Percentiles rank a stretch among this genome's conserved stretches.
These are phyloP conservation scores for human DNA, from an alignment of 2,113 vertebrate genomes.

Conservation along the genomic window DNA sequence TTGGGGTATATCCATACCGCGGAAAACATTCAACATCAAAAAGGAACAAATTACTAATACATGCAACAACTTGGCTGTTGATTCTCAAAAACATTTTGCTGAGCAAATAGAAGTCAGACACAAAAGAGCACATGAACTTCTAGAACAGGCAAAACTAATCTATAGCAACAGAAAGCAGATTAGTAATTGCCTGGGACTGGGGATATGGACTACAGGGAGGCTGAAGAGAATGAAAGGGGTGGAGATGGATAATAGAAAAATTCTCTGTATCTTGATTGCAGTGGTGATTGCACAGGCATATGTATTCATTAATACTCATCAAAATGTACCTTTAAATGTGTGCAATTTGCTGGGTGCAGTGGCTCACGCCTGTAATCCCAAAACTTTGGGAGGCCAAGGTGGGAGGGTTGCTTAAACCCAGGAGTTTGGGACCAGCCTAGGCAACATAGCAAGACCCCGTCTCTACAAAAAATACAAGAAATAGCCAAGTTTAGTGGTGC, in stretches of 20 bases:
- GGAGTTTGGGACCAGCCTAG: no score
- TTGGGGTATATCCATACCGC: background rate
- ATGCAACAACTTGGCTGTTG: background rate
- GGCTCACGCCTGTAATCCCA: no score
- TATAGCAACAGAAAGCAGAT: background rate
- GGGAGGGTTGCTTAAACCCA: no score
- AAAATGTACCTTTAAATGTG: background rate
- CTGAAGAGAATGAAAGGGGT: background rate
- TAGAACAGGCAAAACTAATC: background rate
- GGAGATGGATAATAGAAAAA: background rate
- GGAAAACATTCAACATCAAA: background rate
- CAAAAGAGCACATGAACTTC: background rate
- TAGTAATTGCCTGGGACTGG: background rate
- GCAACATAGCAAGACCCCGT: no score
- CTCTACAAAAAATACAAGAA: no score
- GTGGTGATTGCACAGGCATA: background rate
- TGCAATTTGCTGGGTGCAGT: background rate
- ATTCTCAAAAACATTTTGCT: background rate
- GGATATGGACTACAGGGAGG: background rate
- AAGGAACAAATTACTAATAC: background rate
- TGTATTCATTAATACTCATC: background rate
- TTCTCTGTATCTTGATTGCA: background rate
- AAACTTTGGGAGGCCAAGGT: no score
- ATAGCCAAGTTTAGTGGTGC: no score
- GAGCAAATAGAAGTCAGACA: background rate